Evolutionary conservation across 2,888 invertebrate genomes (phyloP), one percentile per base, ranked within the genome.

Genomic region (Drosophila atripex): DNA sequence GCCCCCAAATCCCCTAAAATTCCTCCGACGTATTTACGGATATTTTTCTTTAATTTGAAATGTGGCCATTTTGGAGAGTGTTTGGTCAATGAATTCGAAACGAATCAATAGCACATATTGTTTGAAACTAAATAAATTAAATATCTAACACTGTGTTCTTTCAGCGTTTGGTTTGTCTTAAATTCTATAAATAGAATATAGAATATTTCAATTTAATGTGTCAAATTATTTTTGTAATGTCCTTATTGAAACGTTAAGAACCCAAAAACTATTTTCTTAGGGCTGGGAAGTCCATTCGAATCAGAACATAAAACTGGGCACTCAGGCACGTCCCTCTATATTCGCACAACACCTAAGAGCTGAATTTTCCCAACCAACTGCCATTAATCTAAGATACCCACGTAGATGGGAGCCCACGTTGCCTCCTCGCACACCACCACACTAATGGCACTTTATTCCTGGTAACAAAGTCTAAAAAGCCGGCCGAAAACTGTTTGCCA

Each of bases 401-500:
- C 72, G 69, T 71, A 74, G 70, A 51, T 63, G 52, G 43, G 21
- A 52, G 18, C 49, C 41, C 25, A 51, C 46, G 9, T 12, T 2
- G 32, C 12, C 14, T 11, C n/a, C 16, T 18, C 4, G 32, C 14
- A 7, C 45, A 28, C 50, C 57, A 60, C 50, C 58, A 58, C 55
- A 21, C 70, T 77, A 78, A 78, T 80, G 78, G 76, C 68, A 63
- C 43, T 60, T 39, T 52, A 56, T 45, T 58, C 47, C 30, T 51
- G 41, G 58, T 51, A 49, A 58, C 52, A 72, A 75, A 80, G 75
- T 75, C 71, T 64, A 64, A 64, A 55, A 75, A 64, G 57, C 73
- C 75, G 75, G 61, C 80, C 80, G 70, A 86, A 83, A 78, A 86
- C 70, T 61, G 64, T 73, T 73, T 70, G 39, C 82, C 77, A 72